Evolutionary conservation across 2,888 invertebrate species (phyloP).

Genomic region (Papilio elwesi): DNA sequence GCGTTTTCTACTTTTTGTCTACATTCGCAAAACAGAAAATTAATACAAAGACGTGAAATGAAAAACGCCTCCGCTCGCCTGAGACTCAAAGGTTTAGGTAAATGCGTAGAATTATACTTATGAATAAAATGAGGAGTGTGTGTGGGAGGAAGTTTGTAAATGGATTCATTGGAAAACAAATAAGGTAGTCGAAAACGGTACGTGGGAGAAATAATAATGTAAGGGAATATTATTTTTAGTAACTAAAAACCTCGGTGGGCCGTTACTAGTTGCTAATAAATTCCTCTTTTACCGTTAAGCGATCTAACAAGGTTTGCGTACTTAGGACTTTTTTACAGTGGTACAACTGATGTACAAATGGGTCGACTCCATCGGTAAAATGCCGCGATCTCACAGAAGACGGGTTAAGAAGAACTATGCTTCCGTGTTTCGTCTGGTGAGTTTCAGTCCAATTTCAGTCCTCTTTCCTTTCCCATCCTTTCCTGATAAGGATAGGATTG

Average conservation of each 20-base stretch:
- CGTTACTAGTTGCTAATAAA: too few species aligned
- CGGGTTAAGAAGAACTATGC: too few species aligned
- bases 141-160: conserved; percentile 1
- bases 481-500: too few species aligned
- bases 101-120: not conserved
- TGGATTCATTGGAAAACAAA: conserved; percentile 10
- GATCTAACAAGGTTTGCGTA: too few species aligned
- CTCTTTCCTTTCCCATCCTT: too few species aligned
- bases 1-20: not conserved
- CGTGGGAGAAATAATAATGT: not conserved
- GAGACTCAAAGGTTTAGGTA: not conserved
- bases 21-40: not conserved
- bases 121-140: conserved; percentile 11
- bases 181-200: not conserved
- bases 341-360: too few species aligned
- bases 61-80: conserved; percentile 6
- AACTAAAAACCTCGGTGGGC: not conserved
- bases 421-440: too few species aligned
- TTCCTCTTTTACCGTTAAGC: too few species aligned
- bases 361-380: too few species aligned
- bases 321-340: too few species aligned
- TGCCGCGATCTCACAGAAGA: too few species aligned
- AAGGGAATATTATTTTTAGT: not conserved
- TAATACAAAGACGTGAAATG: conserved; percentile 2
- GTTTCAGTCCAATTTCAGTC: too few species aligned